Conservation (phyloP, 1,140 invertebrate genomes). For the Plodia interpunctella region DNA sequence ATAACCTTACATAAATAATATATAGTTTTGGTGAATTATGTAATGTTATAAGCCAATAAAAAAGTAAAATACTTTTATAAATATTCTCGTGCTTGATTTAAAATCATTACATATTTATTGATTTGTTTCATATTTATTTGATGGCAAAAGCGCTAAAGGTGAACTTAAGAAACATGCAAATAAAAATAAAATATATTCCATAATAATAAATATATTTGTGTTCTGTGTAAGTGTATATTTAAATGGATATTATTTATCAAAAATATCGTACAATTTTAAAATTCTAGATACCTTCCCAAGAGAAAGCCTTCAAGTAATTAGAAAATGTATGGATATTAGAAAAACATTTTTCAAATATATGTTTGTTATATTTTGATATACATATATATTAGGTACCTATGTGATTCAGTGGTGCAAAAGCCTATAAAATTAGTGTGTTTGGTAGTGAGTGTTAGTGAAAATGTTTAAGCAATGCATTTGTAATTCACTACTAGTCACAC, state of each 20-base stretch:
- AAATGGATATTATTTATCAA: not conserved
- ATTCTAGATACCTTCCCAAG: too few species aligned
- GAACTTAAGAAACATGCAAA: slow-evolving; percentile 37
- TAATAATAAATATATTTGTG: not conserved
- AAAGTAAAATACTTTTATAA: too few species aligned
- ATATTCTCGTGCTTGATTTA: too few species aligned
- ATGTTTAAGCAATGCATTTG: slow-evolving; percentile 14
- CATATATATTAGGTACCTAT: too few species aligned
- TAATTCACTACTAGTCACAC: not conserved
- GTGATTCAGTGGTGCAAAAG: slow-evolving; percentile 7
- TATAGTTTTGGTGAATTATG: too few species aligned
- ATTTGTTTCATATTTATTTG: not conserved
- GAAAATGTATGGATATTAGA: too few species aligned
- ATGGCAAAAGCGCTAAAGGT: slow-evolving; percentile 54
- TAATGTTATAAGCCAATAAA: too few species aligned
- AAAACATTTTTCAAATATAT: too few species aligned
- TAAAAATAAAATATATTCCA: slow-evolving; percentile 25
- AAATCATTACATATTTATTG: too few species aligned
- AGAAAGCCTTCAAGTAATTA: too few species aligned
- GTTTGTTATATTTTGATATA: too few species aligned
- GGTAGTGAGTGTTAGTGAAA: slow-evolving; percentile 9
- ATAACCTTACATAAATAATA: too few species aligned
- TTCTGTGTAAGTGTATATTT: slow-evolving; percentile 18
- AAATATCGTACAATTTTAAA: not conserved
- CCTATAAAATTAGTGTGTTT: slow-evolving; percentile 14